Conservation (phyloP, 2,113 vertebrate genomes). For the Emydura subglobosa region DNA sequence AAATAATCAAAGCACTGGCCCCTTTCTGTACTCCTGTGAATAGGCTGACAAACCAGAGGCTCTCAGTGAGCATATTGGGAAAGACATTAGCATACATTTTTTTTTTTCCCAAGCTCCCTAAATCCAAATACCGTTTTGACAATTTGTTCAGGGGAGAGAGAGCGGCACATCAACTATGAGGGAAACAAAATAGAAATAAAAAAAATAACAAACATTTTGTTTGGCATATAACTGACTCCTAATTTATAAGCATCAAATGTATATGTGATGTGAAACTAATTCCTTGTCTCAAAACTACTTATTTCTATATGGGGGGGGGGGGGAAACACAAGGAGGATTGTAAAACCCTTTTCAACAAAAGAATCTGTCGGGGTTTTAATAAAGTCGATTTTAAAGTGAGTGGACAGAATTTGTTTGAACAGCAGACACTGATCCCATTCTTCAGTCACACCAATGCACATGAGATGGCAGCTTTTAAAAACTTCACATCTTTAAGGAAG, state of each 20-base stretch:
- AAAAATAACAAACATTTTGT: conserved; percentile 11
- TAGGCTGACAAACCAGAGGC: conserved; percentile 69
- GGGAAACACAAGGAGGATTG: not conserved
- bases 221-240: conserved; percentile 35
- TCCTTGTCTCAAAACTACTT: conserved; percentile 27
- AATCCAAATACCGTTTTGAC: conserved; percentile 47
- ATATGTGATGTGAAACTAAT: conserved; percentile 56
- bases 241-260: conserved; percentile 53
- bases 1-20: conserved; percentile 80
- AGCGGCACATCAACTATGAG: not conserved
- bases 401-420: not conserved
- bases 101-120: conserved; percentile 38
- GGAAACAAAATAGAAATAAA: not conserved
- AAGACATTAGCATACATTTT: conserved; percentile 62
- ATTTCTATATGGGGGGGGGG: not conserved
- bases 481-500: conserved; percentile 17
- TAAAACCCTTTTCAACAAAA: conserved; percentile 11
- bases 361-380: conserved; percentile 47
- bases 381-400: not conserved
- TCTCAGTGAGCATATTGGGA: conserved; percentile 43
- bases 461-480: conserved; percentile 19
- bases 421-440: not conserved
- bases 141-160: not conserved
- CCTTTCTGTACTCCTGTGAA: conserved; percentile 71
- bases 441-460: not conserved